Conservation (phyloP, 1,140 invertebrate genomes). For the Platyscapa corneri region DNA sequence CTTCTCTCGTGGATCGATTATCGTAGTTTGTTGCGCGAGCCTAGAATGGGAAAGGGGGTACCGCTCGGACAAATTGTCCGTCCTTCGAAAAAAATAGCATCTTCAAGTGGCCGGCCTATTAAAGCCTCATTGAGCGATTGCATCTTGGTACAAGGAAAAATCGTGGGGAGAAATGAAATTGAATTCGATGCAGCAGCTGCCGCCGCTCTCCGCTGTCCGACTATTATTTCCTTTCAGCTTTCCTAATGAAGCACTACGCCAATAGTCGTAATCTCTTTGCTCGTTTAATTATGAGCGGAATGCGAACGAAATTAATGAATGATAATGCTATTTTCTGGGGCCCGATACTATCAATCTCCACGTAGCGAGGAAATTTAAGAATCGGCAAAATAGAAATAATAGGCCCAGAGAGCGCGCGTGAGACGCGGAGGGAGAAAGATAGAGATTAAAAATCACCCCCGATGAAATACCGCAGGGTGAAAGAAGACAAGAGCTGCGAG, state of each 20-base stretch:
- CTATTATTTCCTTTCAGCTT: slow-evolving; percentile 41
- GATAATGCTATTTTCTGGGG: slow-evolving; percentile 47
- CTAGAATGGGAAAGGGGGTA: too few species aligned
- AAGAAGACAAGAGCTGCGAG: slow-evolving; percentile 24
- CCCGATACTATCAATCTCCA: slow-evolving; percentile 38
- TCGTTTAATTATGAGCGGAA: slow-evolving; percentile 48
- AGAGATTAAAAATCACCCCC: slow-evolving; percentile 51
- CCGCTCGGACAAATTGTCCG: not conserved
- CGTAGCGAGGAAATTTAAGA: slow-evolving; percentile 43
- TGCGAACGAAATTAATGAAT: slow-evolving; percentile 48
- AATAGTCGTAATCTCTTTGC: slow-evolving; percentile 48
- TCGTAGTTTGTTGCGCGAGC: not conserved
- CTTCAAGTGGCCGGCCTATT: slow-evolving; percentile 6
- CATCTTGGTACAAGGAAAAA: slow-evolving; percentile 23
- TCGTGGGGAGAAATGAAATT: slow-evolving; percentile 33
- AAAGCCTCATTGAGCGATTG: slow-evolving; percentile 13
- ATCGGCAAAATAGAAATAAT: slow-evolving; percentile 54
- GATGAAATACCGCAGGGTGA: slow-evolving; percentile 44
- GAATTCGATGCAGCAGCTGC: slow-evolving; percentile 25
- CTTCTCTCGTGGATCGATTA: slow-evolving; percentile 1
- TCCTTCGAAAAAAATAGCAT: not conserved
- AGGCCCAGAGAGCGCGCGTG: slow-evolving; percentile 34
- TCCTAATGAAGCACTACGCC: slow-evolving; percentile 48
- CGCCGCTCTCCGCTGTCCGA: not conserved
- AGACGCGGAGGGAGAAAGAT: too few species aligned